Evolutionary conservation across 2,113 vertebrate species (phyloP).

Genomic region (Odontesthes bonariensis): DNA sequence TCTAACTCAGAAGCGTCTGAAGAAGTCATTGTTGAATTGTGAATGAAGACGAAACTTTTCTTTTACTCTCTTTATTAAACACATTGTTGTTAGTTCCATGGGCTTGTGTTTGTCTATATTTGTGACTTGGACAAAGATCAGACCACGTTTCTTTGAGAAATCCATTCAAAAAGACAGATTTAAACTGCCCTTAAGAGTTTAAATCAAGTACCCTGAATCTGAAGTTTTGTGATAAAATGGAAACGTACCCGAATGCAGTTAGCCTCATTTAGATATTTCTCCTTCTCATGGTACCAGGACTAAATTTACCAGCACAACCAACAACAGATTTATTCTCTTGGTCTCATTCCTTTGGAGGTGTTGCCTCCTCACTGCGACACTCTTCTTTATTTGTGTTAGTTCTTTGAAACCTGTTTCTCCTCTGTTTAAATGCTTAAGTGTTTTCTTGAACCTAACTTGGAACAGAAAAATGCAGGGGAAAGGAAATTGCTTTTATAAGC

Average conservation of each 20-base stretch:
- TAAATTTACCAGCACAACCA: too few relatives aligned
- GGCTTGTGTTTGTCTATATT: not conserved
- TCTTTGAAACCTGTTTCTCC: conserved; percentile 13
- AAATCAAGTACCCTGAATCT: too few relatives aligned
- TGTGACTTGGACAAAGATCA: not conserved
- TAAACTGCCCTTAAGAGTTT: too few relatives aligned
- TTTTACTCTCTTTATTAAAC: too few relatives aligned
- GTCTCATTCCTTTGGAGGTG: not conserved
- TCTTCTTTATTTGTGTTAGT: not conserved
- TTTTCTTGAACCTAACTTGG: not conserved
- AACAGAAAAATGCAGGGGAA: not conserved
- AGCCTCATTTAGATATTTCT: too few relatives aligned
- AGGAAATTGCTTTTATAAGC: not conserved
- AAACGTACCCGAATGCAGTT: too few relatives aligned
- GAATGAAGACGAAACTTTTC: too few relatives aligned
- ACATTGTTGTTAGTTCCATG: not conserved
- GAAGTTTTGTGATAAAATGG: too few relatives aligned
- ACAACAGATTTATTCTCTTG: not conserved
- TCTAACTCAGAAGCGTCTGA: too few relatives aligned
- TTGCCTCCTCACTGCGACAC: conserved; percentile 1
- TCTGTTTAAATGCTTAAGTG: not conserved
- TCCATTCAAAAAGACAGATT: not conserved
- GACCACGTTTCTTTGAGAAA: not conserved
- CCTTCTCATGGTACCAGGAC: too few relatives aligned
- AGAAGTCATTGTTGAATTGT: too few relatives aligned